phyloP scores from a whole-genome alignment of 1,140 invertebrate genomes.

The Brevipalpus yothersi region DNA sequence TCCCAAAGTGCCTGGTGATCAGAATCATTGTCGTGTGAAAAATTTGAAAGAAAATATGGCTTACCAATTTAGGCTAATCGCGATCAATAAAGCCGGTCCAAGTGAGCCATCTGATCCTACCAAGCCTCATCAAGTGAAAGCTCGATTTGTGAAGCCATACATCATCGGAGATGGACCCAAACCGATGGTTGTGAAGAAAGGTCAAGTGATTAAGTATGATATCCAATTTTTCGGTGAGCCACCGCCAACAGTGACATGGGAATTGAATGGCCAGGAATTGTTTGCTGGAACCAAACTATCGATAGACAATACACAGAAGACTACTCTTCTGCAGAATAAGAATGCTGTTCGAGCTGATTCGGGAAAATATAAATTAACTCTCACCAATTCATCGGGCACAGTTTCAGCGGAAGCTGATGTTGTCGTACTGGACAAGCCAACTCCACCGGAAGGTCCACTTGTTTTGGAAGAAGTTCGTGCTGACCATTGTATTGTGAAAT shows the following conservation, averaged over 20 bases:
- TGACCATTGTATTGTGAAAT: slow-evolving; percentile 74
- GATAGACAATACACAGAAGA: slow-evolving; percentile 35
- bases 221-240: slow-evolving; percentile 89
- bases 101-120: slow-evolving; percentile 81
- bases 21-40: neutral
- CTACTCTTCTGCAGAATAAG: slow-evolving; percentile 67
- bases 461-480: slow-evolving; percentile 58
- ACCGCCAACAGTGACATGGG: slow-evolving; percentile 67
- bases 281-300: slow-evolving; percentile 15
- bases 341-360: slow-evolving; percentile 61
- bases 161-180: slow-evolving; percentile 62
- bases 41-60: slow-evolving; percentile 66
- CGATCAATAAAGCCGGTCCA: slow-evolving; percentile 82
- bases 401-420: slow-evolving; percentile 22
- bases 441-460: slow-evolving; percentile 55
- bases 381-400: slow-evolving; percentile 23
- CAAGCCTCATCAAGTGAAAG: slow-evolving; percentile 83
- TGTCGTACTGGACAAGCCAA: slow-evolving; percentile 66
- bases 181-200: slow-evolving; percentile 72
- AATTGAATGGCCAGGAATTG: slow-evolving; percentile 11
- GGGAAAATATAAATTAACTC: slow-evolving; percentile 59
- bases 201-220: slow-evolving; percentile 70
- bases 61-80: slow-evolving; percentile 86
- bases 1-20: slow-evolving; percentile 5
- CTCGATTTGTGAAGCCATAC: slow-evolving; percentile 77